These are phyloP conservation scores for Apamea epomidion DNA, from an alignment of 2,888 invertebrate genomes.

Conservation along the genomic window DNA sequence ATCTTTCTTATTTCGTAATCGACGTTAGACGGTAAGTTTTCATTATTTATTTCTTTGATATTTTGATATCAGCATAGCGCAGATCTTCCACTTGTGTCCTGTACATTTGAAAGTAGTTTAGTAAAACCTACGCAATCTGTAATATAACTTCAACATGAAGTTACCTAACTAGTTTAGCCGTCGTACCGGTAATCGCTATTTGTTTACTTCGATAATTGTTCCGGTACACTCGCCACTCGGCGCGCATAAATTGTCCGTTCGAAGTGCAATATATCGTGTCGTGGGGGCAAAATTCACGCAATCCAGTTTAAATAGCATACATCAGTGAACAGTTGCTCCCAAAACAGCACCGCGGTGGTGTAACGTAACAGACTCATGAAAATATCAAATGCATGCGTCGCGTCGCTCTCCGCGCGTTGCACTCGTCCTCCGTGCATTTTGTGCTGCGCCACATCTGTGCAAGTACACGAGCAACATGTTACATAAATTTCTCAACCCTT, in stretches of 20 bases:
- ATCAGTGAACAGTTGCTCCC: conserved; percentile 67
- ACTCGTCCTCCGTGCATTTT: conserved; percentile 71
- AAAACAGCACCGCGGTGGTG: conserved; percentile 65
- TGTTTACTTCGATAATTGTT: conserved; percentile 80
- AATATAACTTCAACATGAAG: conserved; percentile 12
- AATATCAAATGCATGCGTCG: conserved; percentile 68
- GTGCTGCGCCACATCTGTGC: conserved; percentile 78
- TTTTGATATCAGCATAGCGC: conserved; percentile 59
- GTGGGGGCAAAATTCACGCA: conserved; percentile 70
- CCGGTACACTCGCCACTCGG: conserved; percentile 76
- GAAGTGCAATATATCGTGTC: conserved; percentile 76
- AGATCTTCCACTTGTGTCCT: conserved; percentile 15
- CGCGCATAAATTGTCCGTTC: conserved; percentile 81
- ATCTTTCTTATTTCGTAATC: conserved; percentile 67
- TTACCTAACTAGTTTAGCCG: conserved; percentile 42
- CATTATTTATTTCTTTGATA: conserved; percentile 57
- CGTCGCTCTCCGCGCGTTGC: conserved; percentile 46
- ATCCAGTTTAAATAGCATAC: conserved; percentile 74
- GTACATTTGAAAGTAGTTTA: conserved; percentile 11
- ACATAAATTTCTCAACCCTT: conserved; percentile 80
- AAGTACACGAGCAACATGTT: conserved; percentile 73
- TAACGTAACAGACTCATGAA: conserved; percentile 70
- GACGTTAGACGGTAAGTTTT: conserved; percentile 39
- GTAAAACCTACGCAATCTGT: conserved; percentile 11
- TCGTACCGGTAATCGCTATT: conserved; percentile 77